Base-by-base conservation (phyloP, 2,797 vertebrate genomes). In the Squalus acanthias region DNA sequence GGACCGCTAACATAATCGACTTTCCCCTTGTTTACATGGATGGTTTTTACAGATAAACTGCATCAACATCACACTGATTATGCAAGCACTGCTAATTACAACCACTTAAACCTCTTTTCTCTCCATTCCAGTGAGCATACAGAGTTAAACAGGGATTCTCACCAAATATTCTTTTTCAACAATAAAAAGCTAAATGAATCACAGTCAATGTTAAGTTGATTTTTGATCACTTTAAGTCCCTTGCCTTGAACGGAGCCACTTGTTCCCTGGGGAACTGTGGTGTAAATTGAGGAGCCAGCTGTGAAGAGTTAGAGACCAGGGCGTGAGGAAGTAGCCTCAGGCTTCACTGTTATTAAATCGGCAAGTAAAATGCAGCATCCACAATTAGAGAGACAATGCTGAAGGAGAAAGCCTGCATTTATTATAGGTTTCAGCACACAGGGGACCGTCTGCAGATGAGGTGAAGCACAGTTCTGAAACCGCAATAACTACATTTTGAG, bases 291-390 rank as follows among this genome's bases (percentile, higher is more conserved):
- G 91, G 91, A 46, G 39, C n/a, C 91, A 93, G 91, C 65, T 93
- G 91, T 39, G 3, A 69, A 69, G 91, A 69, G 65, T 69, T 69
- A 12, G 91, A 93, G 65, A 93, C 65, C n/a, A 93, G n/a, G 17
- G 12, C 74, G 69, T 53, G 50, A 95, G 94, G 46, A 74, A 74
- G 46, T 69, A 95, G 39, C 70, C 67, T 95, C 26, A 29, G 69
- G 94, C 94, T 74, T 74, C 69, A 74, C 46, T 72, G 5, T 95
- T 95, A 95, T 74, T 74, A 74, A 74, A 95, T 95, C 94, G 74
- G 46, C 70, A 17, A 95, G 46, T 72, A 67, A 92, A 92, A 92
- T 93, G 13, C 92, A 69, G 39, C 94, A 53, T 95, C 94, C 26
- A 53, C 67, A 57, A 74, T 95, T 95, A 69, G 91, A 69, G 63